Percentiles rank a stretch among this genome's conserved stretches.
These are phyloP conservation scores for Nannoperca australis DNA, from an alignment of 2,797 vertebrate species.

Conservation along the genomic window DNA sequence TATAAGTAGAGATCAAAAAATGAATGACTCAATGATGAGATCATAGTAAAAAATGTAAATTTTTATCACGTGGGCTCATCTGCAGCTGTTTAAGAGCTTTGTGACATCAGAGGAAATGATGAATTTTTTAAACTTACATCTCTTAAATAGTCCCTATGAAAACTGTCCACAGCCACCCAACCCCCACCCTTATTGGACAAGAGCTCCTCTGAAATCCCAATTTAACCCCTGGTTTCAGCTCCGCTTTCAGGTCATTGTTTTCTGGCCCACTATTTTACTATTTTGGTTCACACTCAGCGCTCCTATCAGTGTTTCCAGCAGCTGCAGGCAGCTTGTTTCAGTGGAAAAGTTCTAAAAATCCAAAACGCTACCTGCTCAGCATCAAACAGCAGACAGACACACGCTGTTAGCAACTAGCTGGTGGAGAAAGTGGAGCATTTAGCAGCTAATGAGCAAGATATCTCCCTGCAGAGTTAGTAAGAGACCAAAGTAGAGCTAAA, in stretches of 20 bases:
- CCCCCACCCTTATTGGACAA: no score
- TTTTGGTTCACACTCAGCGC: background rate
- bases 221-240: background rate
- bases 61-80: background rate
- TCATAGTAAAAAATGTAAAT: background rate
- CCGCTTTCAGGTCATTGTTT: background rate
- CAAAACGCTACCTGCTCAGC: background rate
- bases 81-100: background rate
- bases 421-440: no score
- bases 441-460: no score
- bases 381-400: background rate
- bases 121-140: no score
- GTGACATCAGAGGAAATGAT: background rate
- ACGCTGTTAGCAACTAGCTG: no score
- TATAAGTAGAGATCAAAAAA: background rate
- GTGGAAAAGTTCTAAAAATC: background rate
- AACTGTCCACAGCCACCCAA: no score
- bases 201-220: background rate
- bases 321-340: slow-evolving; percentile 1
- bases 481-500: no score
- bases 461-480: no score
- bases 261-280: background rate
- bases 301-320: slow-evolving; percentile 5
- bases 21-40: background rate
- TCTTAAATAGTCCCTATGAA: background rate